Evolutionary conservation across 2,797 vertebrate genomes (phyloP).

Genomic region (Salmo trutta): DNA sequence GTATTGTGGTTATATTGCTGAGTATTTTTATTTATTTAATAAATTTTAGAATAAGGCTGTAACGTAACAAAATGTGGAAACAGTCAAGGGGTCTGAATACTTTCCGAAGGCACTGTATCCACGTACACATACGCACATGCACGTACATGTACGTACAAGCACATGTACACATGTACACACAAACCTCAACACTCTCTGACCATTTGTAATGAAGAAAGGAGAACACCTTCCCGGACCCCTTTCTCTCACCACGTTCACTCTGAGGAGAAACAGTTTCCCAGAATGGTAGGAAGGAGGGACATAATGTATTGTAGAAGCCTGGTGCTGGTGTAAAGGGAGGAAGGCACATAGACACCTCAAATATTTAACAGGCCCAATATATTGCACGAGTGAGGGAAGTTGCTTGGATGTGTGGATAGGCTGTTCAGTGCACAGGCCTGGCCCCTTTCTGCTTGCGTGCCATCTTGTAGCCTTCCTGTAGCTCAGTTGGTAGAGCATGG

Average conservation of each 20-base stretch:
- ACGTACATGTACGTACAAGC: background rate
- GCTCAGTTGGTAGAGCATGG: too few relatives aligned
- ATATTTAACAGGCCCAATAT: too few relatives aligned
- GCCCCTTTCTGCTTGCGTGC: conserved; percentile 6
- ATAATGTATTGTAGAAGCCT: background rate
- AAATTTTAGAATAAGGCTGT: too few relatives aligned
- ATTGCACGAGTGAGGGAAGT: background rate
- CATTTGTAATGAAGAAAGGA: background rate
- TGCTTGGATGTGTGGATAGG: background rate
- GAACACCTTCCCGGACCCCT: background rate
- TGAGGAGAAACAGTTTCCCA: background rate
- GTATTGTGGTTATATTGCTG: too few relatives aligned
- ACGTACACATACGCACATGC: background rate
- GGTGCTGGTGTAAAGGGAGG: background rate
- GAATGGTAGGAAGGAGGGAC: background rate
- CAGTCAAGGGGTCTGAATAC: too few relatives aligned
- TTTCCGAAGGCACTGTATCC: too few relatives aligned
- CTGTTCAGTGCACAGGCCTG: background rate
- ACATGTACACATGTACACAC: background rate
- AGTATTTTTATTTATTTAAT: too few relatives aligned
- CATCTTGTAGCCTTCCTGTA: too few relatives aligned
- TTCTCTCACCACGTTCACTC: background rate
- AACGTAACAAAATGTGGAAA: too few relatives aligned
- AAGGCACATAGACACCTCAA: background rate
- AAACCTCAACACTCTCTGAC: conserved; percentile 5